These are phyloP conservation scores for Parambassis ranga DNA, from an alignment of 2,797 vertebrate genomes.

Conservation along the genomic window DNA sequence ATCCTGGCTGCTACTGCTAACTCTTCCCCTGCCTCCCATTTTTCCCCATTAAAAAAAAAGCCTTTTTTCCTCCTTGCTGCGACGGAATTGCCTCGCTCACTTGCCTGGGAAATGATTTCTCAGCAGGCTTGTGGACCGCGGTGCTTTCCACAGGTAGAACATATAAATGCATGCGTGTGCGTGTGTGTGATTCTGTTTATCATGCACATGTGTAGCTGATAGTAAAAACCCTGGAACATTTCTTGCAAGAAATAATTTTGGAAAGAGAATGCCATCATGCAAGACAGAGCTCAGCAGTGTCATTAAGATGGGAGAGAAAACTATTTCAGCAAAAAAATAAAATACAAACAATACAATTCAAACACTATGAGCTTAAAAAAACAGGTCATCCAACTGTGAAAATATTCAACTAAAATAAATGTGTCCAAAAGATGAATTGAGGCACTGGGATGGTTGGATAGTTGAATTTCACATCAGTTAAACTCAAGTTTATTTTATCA, in stretches of 20 bases:
- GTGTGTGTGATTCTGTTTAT: slow-evolving; percentile 20
- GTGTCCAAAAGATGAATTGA: too few species aligned
- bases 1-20: slow-evolving; percentile 69
- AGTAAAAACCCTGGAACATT: slow-evolving; percentile 20
- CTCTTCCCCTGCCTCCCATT: slow-evolving; percentile 74
- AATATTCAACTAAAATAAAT: background rate
- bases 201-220: background rate
- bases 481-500: too few species aligned
- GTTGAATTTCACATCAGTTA: too few species aligned
- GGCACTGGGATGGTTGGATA: too few species aligned
- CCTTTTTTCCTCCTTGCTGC: slow-evolving; percentile 49
- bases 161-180: slow-evolving; percentile 17
- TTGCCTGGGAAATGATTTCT: slow-evolving; percentile 67
- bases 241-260: background rate
- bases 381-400: background rate
- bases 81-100: slow-evolving; percentile 60
- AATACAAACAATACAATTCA: background rate
- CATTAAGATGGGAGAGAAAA: background rate
- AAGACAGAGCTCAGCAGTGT: background rate
- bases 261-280: background rate
- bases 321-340: background rate
- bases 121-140: slow-evolving; percentile 47
- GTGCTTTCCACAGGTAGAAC: slow-evolving; percentile 52
- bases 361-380: background rate
- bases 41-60: slow-evolving; percentile 75